phyloP scores from a whole-genome alignment of 2,797 vertebrate species.

The Malacoctenus gilli region DNA sequence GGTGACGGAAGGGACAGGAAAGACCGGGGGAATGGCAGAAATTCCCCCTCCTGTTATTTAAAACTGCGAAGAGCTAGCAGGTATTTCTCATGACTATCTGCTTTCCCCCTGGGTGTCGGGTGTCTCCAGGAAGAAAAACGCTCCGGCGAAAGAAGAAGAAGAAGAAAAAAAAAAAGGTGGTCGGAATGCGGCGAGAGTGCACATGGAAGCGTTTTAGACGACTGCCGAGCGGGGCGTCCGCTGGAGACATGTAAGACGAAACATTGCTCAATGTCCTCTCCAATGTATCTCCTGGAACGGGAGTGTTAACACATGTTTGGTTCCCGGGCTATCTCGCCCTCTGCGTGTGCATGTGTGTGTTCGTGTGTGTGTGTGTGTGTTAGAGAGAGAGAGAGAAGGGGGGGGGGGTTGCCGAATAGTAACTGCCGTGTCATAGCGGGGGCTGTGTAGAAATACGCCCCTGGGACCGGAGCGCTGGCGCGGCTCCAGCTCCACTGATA shows the following conservation, averaged over 20 bases:
- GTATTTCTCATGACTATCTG: conserved; percentile 82
- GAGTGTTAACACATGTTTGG: conserved; percentile 77
- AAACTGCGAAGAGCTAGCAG: conserved; percentile 66
- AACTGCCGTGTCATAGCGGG: conserved; percentile 65
- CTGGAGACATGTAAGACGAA: conserved; percentile 67
- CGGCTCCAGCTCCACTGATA: conserved; percentile 75
- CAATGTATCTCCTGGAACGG: conserved; percentile 72
- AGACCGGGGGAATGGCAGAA: conserved; percentile 58
- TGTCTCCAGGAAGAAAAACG: conserved; percentile 69
- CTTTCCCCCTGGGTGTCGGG: conserved; percentile 72
- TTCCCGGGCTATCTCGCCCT: conserved; percentile 47
- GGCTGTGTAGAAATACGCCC: conserved; percentile 70
- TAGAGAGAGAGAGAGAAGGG: too few relatives aligned
- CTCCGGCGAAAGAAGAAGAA: too few relatives aligned
- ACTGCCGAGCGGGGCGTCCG: conserved; percentile 49
- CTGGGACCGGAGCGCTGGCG: conserved; percentile 67
- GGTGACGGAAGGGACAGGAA: conserved; percentile 12
- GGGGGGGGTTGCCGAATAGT: conserved; percentile 43
- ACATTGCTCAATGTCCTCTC: conserved; percentile 73
- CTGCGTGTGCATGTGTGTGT: conserved; percentile 25
- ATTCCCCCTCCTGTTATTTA: conserved; percentile 65
- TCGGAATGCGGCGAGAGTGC: conserved; percentile 57
- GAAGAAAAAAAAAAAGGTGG: too few relatives aligned
- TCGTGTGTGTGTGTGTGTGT: conserved; percentile 20
- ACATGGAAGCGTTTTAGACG: conserved; percentile 78